Evolutionary conservation across 2,113 vertebrate species (phyloP).

Genomic region (Megaleporinus macrocephalus): DNA sequence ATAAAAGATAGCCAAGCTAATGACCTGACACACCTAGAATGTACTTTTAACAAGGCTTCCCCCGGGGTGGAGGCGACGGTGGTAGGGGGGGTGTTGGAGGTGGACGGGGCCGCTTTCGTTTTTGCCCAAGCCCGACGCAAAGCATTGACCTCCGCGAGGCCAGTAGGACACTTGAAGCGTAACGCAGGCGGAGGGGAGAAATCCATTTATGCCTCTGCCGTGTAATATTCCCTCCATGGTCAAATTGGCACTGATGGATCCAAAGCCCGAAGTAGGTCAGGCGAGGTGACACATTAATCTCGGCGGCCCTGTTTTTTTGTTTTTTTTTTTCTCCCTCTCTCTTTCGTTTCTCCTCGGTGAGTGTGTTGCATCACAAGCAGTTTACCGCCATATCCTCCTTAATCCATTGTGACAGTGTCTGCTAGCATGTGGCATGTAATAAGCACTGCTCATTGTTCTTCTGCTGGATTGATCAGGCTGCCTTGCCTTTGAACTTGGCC

Average conservation of each 20-base stretch:
- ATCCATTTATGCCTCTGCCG: slow-evolving; percentile 64
- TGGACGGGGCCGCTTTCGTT: neutral
- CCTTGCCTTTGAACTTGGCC: slow-evolving; percentile 42
- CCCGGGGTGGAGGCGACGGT: too few species aligned
- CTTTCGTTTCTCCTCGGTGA: neutral
- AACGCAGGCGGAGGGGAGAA: slow-evolving; percentile 48
- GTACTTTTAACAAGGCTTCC: slow-evolving; percentile 17
- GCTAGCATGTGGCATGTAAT: slow-evolving; percentile 44
- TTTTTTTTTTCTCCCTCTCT: neutral
- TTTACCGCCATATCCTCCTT: slow-evolving; percentile 44
- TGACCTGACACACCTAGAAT: slow-evolving; percentile 16
- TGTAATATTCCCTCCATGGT: slow-evolving; percentile 58
- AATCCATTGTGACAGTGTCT: slow-evolving; percentile 47
- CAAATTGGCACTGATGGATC: slow-evolving; percentile 61
- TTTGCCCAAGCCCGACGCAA: neutral
- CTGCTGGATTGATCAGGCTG: slow-evolving; percentile 26
- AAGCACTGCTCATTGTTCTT: slow-evolving; percentile 46
- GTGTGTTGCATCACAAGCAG: slow-evolving; percentile 48
- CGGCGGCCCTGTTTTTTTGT: slow-evolving; percentile 32
- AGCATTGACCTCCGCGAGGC: slow-evolving; percentile 34
- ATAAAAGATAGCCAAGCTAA: slow-evolving; percentile 13
- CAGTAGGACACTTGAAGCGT: slow-evolving; percentile 25
- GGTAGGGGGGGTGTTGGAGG: too few species aligned
- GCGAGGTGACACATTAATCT: slow-evolving; percentile 64
- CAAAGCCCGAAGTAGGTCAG: slow-evolving; percentile 69